phyloP scores from a whole-genome alignment of 2,888 invertebrate species.

The Hypena proboscidalis region DNA sequence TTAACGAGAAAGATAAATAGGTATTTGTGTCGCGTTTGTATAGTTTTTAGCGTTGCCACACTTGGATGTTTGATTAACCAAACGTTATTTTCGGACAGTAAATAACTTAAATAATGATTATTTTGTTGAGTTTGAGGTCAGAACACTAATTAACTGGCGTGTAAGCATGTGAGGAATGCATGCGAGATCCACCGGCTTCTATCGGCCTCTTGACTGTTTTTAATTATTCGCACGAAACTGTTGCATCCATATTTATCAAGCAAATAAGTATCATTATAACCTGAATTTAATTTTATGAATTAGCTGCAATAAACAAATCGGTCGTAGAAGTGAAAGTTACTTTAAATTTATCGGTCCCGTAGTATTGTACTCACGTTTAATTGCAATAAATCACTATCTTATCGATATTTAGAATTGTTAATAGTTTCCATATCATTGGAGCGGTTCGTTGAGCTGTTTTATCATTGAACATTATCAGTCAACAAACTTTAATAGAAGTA shows the following conservation, averaged over 20 bases:
- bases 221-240: constrained; percentile 65
- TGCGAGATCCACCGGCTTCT: constrained; percentile 62
- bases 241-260: constrained; percentile 29
- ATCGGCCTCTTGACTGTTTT: constrained; percentile 57
- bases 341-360: constrained; percentile 21
- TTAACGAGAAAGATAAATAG: constrained; percentile 25
- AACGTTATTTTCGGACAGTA: constrained; percentile 41
- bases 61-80: constrained; percentile 41
- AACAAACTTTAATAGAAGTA: constrained; percentile 46
- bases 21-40: constrained; percentile 33
- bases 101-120: constrained; percentile 33
- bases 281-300: constrained; percentile 2
- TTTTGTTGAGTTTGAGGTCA: constrained; percentile 56
- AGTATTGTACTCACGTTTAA: constrained; percentile 20
- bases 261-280: background rate
- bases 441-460: constrained; percentile 42
- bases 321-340: constrained; percentile 28
- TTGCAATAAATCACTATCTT: constrained; percentile 42
- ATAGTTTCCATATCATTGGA: constrained; percentile 44
- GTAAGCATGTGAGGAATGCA: constrained; percentile 68
- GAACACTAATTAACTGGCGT: constrained; percentile 56
- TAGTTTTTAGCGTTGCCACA: constrained; percentile 40
- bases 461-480: constrained; percentile 50
- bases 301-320: constrained; percentile 14
- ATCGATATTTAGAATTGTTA: constrained; percentile 45